Evolutionary conservation across 2,113 vertebrate species (phyloP), one percentile per base, ranked within the genome.

Genomic region (Dascyllus trimaculatus): DNA sequence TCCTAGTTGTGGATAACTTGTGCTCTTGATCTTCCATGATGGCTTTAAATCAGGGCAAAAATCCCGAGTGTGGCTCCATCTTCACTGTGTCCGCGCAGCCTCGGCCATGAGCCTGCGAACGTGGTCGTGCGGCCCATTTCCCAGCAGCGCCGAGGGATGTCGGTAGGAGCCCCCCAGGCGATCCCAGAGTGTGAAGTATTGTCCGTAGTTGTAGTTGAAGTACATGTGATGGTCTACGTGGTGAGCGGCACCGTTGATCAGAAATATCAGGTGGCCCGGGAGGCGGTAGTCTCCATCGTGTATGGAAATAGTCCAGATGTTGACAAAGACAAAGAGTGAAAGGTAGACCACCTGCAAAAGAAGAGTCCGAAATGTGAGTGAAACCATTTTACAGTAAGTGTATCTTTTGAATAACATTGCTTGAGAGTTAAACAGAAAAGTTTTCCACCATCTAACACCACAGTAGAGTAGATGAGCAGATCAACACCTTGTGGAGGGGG

Each of bases 111-210:
- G 84, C 61, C 89, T 95, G 80, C 91, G 92, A 80, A 97, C 11
- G 7, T 88, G 92, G 60, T 91, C 95, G 0, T 91, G 95, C 0
- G 96, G 95, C 0, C 97, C 96, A 0, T 94, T 96, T 22, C 95
- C 95, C 88, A 96, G 93, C 0, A 97, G 94, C 18, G 93, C 90
- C 0, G 96, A 94, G 21, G 97, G 98, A 60, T 95, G 90, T 85
- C 95, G 95, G 92, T 98, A 99, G 0, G 98, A 99, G 2, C 96
- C 95, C 0, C 96, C 98, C 0, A 98, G 91, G 70, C 94, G 95
- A 91, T 98, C 97, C 98, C 97, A 99, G 81, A 99, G 84, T 0
- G 97, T 99, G 82, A 99, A 98, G 66, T 99, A 99, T 84, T 99
- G 98, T 54, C 98, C 97, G 0, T 96, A 99, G 93, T 99, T 99